phyloP scores from a whole-genome alignment of 2,113 vertebrate species.

The Eulacestoma nigropectus region DNA sequence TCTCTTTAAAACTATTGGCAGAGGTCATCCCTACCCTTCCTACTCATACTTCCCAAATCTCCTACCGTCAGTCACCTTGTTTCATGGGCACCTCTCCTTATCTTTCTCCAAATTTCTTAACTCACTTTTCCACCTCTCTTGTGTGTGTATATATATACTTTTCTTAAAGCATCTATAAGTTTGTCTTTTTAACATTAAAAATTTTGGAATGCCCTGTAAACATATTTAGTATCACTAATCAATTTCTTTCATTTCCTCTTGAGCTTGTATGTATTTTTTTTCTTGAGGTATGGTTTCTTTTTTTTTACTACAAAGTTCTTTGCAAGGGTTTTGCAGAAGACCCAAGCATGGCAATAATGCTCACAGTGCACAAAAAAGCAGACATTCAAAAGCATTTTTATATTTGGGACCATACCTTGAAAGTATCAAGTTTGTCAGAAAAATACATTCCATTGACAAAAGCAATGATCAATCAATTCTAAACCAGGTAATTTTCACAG shows the following conservation, averaged over 20 bases:
- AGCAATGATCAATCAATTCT: neutral
- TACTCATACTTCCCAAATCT: neutral
- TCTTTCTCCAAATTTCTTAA: neutral
- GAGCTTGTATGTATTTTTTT: neutral
- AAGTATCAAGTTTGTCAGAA: neutral
- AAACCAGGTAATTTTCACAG: neutral
- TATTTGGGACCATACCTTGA: neutral
- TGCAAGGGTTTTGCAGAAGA: neutral
- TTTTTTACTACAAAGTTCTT: neutral
- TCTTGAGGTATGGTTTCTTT: too few relatives aligned
- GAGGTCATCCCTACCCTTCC: neutral
- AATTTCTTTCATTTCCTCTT: neutral
- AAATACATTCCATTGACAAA: neutral
- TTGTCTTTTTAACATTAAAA: neutral
- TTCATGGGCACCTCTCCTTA: neutral
- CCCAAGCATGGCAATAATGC: neutral
- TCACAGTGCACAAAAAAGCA: neutral
- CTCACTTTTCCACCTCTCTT: neutral
- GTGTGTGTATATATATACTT: neutral
- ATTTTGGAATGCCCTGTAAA: neutral
- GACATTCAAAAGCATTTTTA: neutral
- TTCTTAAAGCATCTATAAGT: neutral
- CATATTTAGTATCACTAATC: neutral
- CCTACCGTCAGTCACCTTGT: neutral
- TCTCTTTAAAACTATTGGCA: neutral